Base-by-base conservation (phyloP, 2,888 invertebrate species). In the Sinohyriopsis cumingii region DNA sequence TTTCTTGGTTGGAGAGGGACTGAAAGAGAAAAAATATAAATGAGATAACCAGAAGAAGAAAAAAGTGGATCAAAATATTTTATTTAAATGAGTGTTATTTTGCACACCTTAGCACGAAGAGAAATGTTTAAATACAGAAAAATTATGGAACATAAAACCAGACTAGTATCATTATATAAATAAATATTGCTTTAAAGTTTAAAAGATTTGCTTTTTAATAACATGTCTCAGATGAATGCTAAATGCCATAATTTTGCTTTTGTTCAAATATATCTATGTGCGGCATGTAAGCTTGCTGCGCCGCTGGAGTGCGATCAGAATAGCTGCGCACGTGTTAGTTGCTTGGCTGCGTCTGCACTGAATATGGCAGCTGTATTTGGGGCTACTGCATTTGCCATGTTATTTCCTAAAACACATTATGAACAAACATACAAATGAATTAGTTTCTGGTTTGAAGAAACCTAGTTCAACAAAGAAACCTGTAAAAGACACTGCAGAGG, bases 1-100 rank as follows among this genome's bases (percentile, higher is more conserved):
- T 95, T 95, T 84, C 95, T 94, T 20, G 98, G 98, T 91, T 98
- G 98, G 77, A 96, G 96, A 66, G 98, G 98, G 78, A 98, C 98
- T 96, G 94, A 56, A 88, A 82, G 28, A 71, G 61, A 53, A 59
- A 55, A 53, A 61, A 53, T 53, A 56, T 54, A 71, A 33, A 22
- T 28, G 19, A n/a, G 33, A 59, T 22, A 68, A 1, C n/a, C 55
- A 18, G 12, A 59, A 54, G 20, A 20, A 61, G 15, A 18, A 20
- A 19, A 0, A n/a, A 62, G 6, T 33, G 12, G n/a, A 19, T 62
- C n/a, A 15, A 62, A 55, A 64, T 54, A 24, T 5, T 24, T 12
- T n/a, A n/a, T 25, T 25, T 62, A 63, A 56, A 33, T 45, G 45
- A 45, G 45, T 45, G 12, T 45, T 45, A 15, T 15, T 45, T 45